Conservation (phyloP, 1,140 invertebrate species). For the Araneus ventricosus region DNA sequence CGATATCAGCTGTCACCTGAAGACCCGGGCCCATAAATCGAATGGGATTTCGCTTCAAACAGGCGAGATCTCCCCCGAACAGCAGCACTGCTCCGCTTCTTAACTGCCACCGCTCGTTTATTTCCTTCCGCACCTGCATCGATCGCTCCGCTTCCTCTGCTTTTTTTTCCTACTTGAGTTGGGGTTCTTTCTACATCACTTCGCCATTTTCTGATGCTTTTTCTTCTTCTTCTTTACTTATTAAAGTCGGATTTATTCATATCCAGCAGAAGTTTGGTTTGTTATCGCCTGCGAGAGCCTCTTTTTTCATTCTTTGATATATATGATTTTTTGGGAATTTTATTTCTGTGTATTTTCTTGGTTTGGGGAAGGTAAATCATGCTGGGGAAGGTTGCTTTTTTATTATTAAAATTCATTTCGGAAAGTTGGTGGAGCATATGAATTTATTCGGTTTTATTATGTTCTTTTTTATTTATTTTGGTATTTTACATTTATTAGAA, state of each 20-base stretch:
- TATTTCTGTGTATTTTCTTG: not conserved
- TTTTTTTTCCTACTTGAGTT: not conserved
- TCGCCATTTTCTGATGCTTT: not conserved
- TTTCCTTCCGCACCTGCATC: not conserved
- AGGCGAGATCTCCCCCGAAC: not conserved
- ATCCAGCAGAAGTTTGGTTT: not conserved
- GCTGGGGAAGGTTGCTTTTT: not conserved
- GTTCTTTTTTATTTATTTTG: not conserved
- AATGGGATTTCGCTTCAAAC: not conserved
- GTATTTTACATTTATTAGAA: not conserved
- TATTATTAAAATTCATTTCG: not conserved
- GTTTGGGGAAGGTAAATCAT: not conserved
- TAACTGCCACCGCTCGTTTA: not conserved
- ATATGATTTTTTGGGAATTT: not conserved
- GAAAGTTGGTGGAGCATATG: not conserved
- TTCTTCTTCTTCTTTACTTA: not conserved
- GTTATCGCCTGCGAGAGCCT: not conserved
- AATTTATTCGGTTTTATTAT: not conserved
- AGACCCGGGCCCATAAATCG: not conserved
- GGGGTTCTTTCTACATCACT: not conserved
- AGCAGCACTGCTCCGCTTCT: not conserved
- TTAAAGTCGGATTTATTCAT: slow-evolving; percentile 33
- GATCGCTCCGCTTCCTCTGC: not conserved
- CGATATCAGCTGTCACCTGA: slow-evolving; percentile 5
- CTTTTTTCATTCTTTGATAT: not conserved